Base-by-base conservation (phyloP, 2,797 vertebrate genomes). In the Pantherophis alleghaniensis region DNA sequence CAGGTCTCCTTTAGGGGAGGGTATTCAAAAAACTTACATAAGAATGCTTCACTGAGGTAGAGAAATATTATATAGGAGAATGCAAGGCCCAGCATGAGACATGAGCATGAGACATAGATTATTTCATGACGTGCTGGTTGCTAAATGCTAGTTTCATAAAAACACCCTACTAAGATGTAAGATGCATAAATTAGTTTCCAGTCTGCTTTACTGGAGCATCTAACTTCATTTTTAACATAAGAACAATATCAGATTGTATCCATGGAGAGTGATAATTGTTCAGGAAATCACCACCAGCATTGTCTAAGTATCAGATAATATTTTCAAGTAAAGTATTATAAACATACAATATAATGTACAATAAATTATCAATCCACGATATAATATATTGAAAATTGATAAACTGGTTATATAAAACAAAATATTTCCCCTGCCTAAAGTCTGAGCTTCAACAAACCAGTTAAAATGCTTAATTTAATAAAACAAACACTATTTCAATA, bases 101-200 rank as follows among this genome's bases (percentile, higher is more conserved):
- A 69, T 20, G 37, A 42, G 37, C 37, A 89, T 57, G 51, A 57
- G 51, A 26, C 51, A 69, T 20, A 88, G 86, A 42, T 3, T 28
- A 88, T 26, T 56, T 74, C 91, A 92, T 92, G 37, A 51, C 4
- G 47, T 14, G 13, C 32, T 32, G 12, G 66, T 18, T 88, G 55
- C 37, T 57, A 56, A 88, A 26, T 79, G 26, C 20, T 14, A 60
- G 66, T 42, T 51, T 79, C 24, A n/a, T 89, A 89, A 89, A 88
- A 5, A 63, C 2, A 91, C 13, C 3, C 2, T 92, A 47, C 0
- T 37, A n/a, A 28, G n/a, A 95, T 92, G 60, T 24, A 63, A 89
- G 94, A 94, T 4, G 2, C 1, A 96, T 47, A 69, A 37, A 57
- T 92, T 57, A 91, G 14, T 32, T 86, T 53, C 57, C 89, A 79